These are phyloP conservation scores for Phengaris alcon DNA, from an alignment of 2,888 invertebrate species.

Conservation along the genomic window DNA sequence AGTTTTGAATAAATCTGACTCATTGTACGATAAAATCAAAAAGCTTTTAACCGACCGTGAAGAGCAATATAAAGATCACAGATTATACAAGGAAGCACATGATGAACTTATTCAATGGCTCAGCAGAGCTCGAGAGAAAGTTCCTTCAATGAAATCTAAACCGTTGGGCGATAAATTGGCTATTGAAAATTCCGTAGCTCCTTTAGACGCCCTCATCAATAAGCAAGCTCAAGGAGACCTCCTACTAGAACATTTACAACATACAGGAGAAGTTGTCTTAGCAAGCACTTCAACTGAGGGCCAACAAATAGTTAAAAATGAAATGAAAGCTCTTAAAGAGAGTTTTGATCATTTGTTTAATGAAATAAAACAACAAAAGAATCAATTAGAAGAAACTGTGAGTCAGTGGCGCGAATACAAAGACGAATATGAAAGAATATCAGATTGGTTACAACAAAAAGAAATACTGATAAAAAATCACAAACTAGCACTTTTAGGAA, in stretches of 20 bases:
- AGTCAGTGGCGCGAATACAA: slow-evolving; percentile 94
- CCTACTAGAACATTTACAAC: slow-evolving; percentile 90
- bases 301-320: slow-evolving; percentile 88
- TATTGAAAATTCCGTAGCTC: slow-evolving; percentile 92
- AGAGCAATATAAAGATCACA: slow-evolving; percentile 92
- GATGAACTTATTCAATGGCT: slow-evolving; percentile 95
- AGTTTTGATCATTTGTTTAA: slow-evolving; percentile 91
- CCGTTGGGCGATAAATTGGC: slow-evolving; percentile 92
- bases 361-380: slow-evolving; percentile 91
- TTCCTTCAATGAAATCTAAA: slow-evolving; percentile 91
- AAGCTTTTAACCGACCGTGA: slow-evolving; percentile 88
- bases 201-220: slow-evolving; percentile 90
- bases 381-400: slow-evolving; percentile 88
- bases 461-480: slow-evolving; percentile 94
- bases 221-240: slow-evolving; percentile 95
- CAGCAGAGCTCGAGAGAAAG: slow-evolving; percentile 91
- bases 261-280: slow-evolving; percentile 91
- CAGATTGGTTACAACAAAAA: slow-evolving; percentile 95
- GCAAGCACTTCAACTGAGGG: slow-evolving; percentile 90
- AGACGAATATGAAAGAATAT: slow-evolving; percentile 93
- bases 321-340: slow-evolving; percentile 90
- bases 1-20: slow-evolving; percentile 90
- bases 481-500: slow-evolving; percentile 89
- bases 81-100: slow-evolving; percentile 93
- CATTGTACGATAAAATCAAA: slow-evolving; percentile 86